Base-by-base conservation (phyloP, 1,140 invertebrate genomes). In the Microplitis demolitor region DNA sequence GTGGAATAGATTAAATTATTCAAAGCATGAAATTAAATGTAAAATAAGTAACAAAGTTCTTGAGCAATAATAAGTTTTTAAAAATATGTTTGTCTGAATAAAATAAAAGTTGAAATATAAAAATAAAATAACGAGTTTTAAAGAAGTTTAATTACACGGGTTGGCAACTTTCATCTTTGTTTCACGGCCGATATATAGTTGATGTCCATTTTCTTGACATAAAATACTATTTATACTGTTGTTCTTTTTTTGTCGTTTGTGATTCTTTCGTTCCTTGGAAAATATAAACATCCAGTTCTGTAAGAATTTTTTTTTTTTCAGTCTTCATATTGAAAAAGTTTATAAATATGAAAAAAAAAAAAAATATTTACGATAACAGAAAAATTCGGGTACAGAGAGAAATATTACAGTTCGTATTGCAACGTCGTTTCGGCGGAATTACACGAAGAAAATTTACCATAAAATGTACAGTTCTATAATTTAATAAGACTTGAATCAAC, bases 141-240 rank as follows among this genome's bases (percentile, higher is more conserved):
- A 78, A 76, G 74, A 79, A 85, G 84, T 84, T 82, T 84, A 87
- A 87, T 87, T 87, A 87, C 86, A 87, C 86, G 86, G 66, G 84
- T 80, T 84, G 82, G 83, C 85, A 81, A 83, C 81, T 84, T 78
- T 78, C 83, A 83, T 84, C 74, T 86, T 85, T 86, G 85, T 86
- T 87, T 87, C 85, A 87, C 84, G 84, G 80, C 82, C 79, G 76
- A 80, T 86, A 82, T 45, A 45, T 45, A 45, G 80, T 78, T 80
- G 75, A 78, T 82, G 76, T 77, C 68, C 69, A 67, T 71, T 70
- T 56, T 62, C 35, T 24, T 50, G 67, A 64, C 66, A 66, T 51
- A 45, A 45, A 45, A 45, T 35, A 45, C 61, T 76, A 60, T 70
- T 73, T 67, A 66, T 63, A 67, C 79, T 79, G 76, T 76, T 78